Evolutionary conservation across 2,113 vertebrate species (phyloP).

Genomic region (Chamaetylas fuelleborni): DNA sequence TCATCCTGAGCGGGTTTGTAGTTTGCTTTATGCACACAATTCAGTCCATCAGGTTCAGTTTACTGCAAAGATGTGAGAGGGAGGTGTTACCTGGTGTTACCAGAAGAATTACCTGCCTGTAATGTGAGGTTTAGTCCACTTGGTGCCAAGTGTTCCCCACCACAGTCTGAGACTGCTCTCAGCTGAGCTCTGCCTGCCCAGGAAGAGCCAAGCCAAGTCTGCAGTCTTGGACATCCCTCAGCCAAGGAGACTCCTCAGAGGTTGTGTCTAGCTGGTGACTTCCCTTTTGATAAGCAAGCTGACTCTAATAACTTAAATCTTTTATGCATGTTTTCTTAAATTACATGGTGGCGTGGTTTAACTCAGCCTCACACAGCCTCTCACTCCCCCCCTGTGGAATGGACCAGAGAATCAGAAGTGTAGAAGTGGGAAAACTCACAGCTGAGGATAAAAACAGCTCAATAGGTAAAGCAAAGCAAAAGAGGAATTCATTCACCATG

Average conservation of each 20-base stretch:
- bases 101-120: background rate
- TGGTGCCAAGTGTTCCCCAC: rapidly evolving
- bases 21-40: background rate
- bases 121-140: rapidly evolving
- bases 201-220: background rate
- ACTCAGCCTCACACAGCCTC: too few species aligned
- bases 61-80: background rate
- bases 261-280: background rate
- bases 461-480: background rate
- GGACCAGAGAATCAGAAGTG: background rate
- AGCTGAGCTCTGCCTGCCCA: background rate
- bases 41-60: background rate
- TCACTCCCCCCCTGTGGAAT: background rate
- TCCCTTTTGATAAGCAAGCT: background rate
- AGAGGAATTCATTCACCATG: background rate
- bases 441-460: background rate
- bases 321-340: background rate
- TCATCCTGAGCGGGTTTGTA: background rate
- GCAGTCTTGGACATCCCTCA: background rate
- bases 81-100: rapidly evolving
- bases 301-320: background rate
- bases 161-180: background rate
- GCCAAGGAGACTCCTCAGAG: background rate
- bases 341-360: background rate
- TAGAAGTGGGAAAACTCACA: background rate